These are phyloP conservation scores for Ptychobarbus kaznakovi DNA, from an alignment of 2,797 vertebrate species.

Conservation along the genomic window DNA sequence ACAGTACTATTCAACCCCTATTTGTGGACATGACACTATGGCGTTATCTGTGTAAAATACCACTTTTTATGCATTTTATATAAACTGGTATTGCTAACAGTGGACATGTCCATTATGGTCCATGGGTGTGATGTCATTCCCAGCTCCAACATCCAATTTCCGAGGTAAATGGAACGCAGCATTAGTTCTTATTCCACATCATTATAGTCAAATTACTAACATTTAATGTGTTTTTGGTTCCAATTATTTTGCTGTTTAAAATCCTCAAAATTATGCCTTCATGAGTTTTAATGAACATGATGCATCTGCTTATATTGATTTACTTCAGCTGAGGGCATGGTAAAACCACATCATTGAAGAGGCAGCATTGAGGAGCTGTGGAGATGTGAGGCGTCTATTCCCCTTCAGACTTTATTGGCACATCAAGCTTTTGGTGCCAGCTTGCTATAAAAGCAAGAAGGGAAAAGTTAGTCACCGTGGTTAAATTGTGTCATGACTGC, in stretches of 20 bases:
- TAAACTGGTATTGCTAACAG: background rate
- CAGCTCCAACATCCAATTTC: background rate
- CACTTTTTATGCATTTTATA: background rate
- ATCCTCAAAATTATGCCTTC: background rate
- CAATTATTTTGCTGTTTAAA: background rate
- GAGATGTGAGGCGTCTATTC: background rate
- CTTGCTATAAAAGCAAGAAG: constrained; percentile 27
- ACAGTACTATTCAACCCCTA: background rate
- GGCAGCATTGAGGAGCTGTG: background rate
- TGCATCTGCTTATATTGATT: background rate
- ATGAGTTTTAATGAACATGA: background rate
- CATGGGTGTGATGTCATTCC: background rate
- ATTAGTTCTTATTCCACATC: background rate
- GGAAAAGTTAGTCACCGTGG: constrained; percentile 46
- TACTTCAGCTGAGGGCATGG: background rate
- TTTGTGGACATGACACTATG: background rate
- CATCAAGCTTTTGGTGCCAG: constrained; percentile 29
- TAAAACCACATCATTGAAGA: constrained; percentile 9
- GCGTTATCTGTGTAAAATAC: background rate
- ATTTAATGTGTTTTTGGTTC: background rate
- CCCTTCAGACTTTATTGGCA: constrained; percentile 1
- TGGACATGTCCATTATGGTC: background rate
- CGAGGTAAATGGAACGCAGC: background rate
- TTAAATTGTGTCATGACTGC: constrained; percentile 59
- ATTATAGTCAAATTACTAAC: background rate